Evolutionary conservation across 2,113 vertebrate genomes (phyloP), one percentile per base, ranked within the genome.

Genomic region (Dermatemys mawii): DNA sequence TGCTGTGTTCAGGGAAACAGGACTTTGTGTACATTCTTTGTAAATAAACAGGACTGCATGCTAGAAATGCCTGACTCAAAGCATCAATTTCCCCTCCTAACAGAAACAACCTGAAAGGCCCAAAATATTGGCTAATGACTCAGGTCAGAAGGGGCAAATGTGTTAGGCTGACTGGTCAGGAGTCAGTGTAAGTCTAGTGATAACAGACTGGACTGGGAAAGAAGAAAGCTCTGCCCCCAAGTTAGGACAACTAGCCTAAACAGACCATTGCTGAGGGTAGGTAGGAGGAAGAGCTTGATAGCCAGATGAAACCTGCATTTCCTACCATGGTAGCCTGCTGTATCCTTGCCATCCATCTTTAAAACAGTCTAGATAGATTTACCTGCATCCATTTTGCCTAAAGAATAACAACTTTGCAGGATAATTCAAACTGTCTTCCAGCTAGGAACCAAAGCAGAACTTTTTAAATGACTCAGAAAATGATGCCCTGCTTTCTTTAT

Each of bases 1-100:
- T 16, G 16, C 81, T 24, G 67, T 29, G 49, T 49, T 1, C 0
- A 81, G 10, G 0, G 35, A 46, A 32, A 11, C 6, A 41, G 82
- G 19, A 5, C 11, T 78, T 60, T 16, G 41, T 82, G 81, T 67
- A 57, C 32, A 3, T 60, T 35, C 83, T 38, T 3, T 14, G 78
- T 26, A 2, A 1, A 2, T 26, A 17, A 29, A 49, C 27, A 78
- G 11, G 12, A 53, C n/a, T 84, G 73, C 70, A 92, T 85, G 90
- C 83, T 91, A 89, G 81, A 87, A 87, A 55, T 1, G 3, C 57
- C 57, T 1, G 3, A 60, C 41, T 44, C 86, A 48, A 4, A 0
- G 44, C 13, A 41, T 94, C 88, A 95, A 95, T 95, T 97, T 97
- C 96, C 54, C 50, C 35, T 81, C 97, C 8, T 88, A 91, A 24